Base-by-base conservation (phyloP, 1,140 invertebrate genomes). In the Conopomorpha cramerella region DNA sequence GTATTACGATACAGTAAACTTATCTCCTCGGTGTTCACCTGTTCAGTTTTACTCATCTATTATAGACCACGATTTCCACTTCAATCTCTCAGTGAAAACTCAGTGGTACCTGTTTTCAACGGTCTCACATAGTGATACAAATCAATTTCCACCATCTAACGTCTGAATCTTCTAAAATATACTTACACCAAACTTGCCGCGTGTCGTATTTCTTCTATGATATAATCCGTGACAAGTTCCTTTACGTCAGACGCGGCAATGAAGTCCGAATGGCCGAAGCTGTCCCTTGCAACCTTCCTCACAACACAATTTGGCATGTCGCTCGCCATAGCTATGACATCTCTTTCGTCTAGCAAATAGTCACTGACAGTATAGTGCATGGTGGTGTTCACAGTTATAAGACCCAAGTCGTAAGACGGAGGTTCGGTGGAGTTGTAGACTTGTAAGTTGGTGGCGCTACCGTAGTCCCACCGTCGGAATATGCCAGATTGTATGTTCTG, bases 361-460 rank as follows among this genome's bases (percentile, higher is more conserved):
- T 73, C 68, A 27, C 28, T 49, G 0, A 64, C 17, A 1, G 65
- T 51, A 16, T 73, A 73, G 36, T 73, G 68, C 57, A 73, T 57
- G 0, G 56, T 64, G 1, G 55, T 46, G 6, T 59, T 42, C 0
- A 42, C 37, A 3, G 49, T 54, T 3, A 73, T 56, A 16, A 44
- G 23, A 8, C 43, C 44, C 12, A 73, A 29, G 17, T 70, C 41
- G 29, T 61, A 70, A 15, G 8, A 12, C 1, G 61, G 68, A 7
- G 68, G 63, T 2, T 25, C 16, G 0, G 36, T 1, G 3, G 39
- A 34, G 13, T 59, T 51, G 31, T 73, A 73, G 1, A 37, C 32
- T 12, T 27, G 12, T 3, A 55, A 15, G 36, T 72, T 72, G 1
- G 11, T 19, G 0, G 41, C 2, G 2, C 16, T 8, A 2, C 54